Evolutionary conservation across 2,888 invertebrate genomes (phyloP).

Genomic region (Drosophila borealis): DNA sequence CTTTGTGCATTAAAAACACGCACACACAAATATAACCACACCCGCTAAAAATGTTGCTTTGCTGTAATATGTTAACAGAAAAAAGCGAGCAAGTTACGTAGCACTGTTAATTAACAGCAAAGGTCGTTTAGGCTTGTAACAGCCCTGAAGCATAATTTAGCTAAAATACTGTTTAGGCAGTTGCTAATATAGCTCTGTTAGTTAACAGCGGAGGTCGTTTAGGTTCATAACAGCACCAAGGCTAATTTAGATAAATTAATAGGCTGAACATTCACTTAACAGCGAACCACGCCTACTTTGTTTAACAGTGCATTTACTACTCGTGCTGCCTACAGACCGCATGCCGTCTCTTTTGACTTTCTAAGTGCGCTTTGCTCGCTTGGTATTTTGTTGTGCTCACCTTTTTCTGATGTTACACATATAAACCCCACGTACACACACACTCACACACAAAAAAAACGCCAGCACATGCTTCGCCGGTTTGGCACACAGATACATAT

Average conservation of each 20-base stretch:
- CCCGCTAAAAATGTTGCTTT: slow-evolving; percentile 7
- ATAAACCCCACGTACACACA: slow-evolving; percentile 20
- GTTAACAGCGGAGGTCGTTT: slow-evolving; percentile 51
- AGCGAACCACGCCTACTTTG: slow-evolving; percentile 44
- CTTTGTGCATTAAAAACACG: slow-evolving; percentile 7
- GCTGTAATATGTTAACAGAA: slow-evolving; percentile 20
- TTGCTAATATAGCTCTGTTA: slow-evolving; percentile 15
- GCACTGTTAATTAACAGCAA: slow-evolving; percentile 8
- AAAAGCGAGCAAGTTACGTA: not conserved
- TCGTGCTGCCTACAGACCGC: slow-evolving; percentile 20
- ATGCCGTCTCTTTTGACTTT: slow-evolving; percentile 41
- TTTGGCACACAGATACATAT: slow-evolving; percentile 43
- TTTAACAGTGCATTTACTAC: not conserved
- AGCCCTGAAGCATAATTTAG: not conserved
- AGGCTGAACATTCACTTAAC: slow-evolving; percentile 10
- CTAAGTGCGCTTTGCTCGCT: slow-evolving; percentile 51
- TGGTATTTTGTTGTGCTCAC: slow-evolving; percentile 75
- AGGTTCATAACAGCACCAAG: slow-evolving; percentile 11
- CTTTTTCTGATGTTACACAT: slow-evolving; percentile 62
- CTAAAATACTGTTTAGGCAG: not conserved
- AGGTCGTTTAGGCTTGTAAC: not conserved
- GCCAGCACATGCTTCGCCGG: slow-evolving; percentile 53
- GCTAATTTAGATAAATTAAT: slow-evolving; percentile 11
- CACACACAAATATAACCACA: not conserved
- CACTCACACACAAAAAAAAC: slow-evolving; percentile 14